These are phyloP conservation scores for Ctenomys sociabilis DNA, from an alignment of 2,113 vertebrate species.

Conservation along the genomic window DNA sequence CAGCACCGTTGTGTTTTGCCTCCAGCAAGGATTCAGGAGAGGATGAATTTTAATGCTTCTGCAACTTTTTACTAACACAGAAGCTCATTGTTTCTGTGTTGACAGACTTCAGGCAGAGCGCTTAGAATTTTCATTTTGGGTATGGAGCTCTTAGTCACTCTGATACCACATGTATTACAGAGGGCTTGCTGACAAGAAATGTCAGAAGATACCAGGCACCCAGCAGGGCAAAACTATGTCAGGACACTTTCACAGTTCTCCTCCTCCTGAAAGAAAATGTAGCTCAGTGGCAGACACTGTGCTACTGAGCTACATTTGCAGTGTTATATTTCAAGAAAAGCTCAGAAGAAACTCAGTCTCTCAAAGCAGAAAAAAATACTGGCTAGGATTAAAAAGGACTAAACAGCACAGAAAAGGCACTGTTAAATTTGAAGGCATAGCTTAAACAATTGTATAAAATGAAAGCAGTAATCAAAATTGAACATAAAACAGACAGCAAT, in stretches of 20 bases:
- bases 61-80: neutral
- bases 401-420: neutral
- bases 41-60: neutral
- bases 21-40: neutral
- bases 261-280: too few relatives aligned
- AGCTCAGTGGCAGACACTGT: too few relatives aligned
- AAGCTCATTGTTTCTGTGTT: neutral
- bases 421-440: neutral
- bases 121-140: neutral
- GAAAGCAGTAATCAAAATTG: neutral
- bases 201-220: neutral
- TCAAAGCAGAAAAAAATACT: neutral
- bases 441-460: slow-evolving; percentile 11
- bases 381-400: neutral
- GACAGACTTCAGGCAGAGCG: neutral
- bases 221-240: neutral
- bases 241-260: neutral
- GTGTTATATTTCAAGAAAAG: neutral
- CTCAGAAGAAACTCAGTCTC: neutral
- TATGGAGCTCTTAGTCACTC: neutral
- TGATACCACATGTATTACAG: neutral
- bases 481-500: neutral
- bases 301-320: too few relatives aligned
- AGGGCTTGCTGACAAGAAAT: neutral
- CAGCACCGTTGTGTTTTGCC: neutral